These are phyloP conservation scores for Mesochorus sp. DNA, from an alignment of 2,888 invertebrate genomes.

Conservation along the genomic window DNA sequence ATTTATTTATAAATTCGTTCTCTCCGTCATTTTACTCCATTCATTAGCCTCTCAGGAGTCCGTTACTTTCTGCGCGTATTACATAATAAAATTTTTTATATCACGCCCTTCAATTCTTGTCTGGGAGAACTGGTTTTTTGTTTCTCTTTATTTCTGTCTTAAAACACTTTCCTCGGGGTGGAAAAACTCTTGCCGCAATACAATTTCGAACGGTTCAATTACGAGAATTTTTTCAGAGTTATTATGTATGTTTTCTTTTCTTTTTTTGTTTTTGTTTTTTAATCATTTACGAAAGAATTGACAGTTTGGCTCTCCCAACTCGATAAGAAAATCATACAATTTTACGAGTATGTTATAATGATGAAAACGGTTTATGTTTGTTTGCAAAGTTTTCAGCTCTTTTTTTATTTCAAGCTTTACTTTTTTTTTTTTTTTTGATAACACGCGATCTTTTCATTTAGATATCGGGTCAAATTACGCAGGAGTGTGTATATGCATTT, in stretches of 20 bases:
- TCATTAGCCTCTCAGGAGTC: slow-evolving; percentile 34
- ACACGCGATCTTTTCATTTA: neutral
- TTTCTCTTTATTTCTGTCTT: neutral
- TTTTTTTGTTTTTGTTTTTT: neutral
- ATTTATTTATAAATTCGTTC: slow-evolving; percentile 58
- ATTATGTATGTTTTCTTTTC: neutral
- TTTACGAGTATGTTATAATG: slow-evolving; percentile 1
- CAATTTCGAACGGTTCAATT: slow-evolving; percentile 36
- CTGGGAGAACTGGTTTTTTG: neutral
- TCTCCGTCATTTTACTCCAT: slow-evolving; percentile 38
- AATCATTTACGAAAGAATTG: slow-evolving; percentile 6
- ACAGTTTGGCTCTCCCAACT: neutral
- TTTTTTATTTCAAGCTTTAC: no score
- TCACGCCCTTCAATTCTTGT: slow-evolving; percentile 7
- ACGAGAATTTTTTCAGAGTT: slow-evolving; percentile 1
- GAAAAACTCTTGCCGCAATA: slow-evolving; percentile 17
- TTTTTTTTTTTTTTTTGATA: no score
- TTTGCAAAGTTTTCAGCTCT: slow-evolving; percentile 6
- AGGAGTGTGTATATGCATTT: slow-evolving; percentile 35
- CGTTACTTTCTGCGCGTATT: slow-evolving; percentile 37
- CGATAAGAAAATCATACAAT: slow-evolving; percentile 13
- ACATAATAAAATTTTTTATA: slow-evolving; percentile 5
- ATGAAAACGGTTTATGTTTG: neutral
- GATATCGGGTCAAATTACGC: neutral
- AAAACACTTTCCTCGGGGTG: slow-evolving; percentile 19